These are phyloP conservation scores for Urophycis tenuis DNA, from an alignment of 2,797 vertebrate species.

Conservation along the genomic window DNA sequence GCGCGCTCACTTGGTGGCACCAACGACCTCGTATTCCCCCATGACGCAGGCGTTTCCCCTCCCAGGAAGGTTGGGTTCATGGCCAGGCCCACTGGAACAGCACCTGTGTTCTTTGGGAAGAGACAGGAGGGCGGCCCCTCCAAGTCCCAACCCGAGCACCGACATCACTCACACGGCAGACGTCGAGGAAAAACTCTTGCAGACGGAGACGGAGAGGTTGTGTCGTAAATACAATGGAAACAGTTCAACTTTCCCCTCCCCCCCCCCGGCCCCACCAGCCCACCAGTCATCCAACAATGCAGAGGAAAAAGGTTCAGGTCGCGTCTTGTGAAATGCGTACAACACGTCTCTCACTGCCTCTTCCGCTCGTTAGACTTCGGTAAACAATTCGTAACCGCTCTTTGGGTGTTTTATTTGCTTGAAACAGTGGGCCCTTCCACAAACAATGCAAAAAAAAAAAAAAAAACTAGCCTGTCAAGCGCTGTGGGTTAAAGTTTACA, in stretches of 20 bases:
- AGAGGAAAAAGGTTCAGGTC: neutral
- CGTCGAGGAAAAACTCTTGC: neutral
- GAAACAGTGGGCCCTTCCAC: neutral
- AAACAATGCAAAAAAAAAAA: neutral
- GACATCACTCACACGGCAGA: neutral
- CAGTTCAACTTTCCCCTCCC: neutral
- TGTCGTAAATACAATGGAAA: neutral
- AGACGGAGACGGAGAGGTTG: neutral
- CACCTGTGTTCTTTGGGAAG: neutral
- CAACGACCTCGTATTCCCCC: conserved; percentile 55
- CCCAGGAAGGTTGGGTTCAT: conserved; percentile 55
- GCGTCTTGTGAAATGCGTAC: neutral
- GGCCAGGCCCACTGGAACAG: conserved; percentile 22
- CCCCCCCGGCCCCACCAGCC: too few species aligned
- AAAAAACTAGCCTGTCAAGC: neutral
- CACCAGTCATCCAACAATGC: neutral
- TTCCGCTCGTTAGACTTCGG: neutral
- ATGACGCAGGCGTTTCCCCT: conserved; percentile 53
- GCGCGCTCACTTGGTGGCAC: neutral
- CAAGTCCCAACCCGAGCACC: neutral
- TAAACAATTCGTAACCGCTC: neutral
- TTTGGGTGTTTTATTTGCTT: neutral
- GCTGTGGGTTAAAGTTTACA: neutral
- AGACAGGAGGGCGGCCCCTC: neutral
- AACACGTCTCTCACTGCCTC: neutral